Conservation (phyloP, 2,113 vertebrate species). For the Brienomyrus longianalis region DNA sequence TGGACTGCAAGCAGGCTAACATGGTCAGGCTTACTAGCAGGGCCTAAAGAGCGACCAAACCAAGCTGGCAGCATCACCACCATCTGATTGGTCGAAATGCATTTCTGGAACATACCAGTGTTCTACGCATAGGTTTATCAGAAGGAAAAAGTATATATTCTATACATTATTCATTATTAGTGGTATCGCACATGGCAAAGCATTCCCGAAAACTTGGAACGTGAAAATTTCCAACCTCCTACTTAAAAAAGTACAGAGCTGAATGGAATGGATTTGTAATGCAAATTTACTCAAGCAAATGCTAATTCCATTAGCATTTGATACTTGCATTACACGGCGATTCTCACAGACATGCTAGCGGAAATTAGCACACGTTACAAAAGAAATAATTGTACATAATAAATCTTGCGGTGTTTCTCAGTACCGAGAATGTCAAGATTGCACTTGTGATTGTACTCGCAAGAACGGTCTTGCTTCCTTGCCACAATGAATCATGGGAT, state of each 20-base stretch:
- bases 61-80: neutral
- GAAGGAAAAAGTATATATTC: neutral
- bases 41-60: neutral
- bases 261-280: neutral
- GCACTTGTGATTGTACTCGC: no score
- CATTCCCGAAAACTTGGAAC: neutral
- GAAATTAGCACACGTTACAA: neutral
- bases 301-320: neutral
- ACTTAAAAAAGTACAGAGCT: neutral
- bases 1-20: neutral
- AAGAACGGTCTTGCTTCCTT: no score
- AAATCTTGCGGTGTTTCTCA: neutral
- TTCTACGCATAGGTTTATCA: neutral
- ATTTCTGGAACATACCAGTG: neutral
- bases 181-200: neutral
- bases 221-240: neutral
- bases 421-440: no score
- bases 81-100: neutral
- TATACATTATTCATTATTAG: neutral
- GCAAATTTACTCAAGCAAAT: neutral
- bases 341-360: neutral
- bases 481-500: no score
- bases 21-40: neutral
- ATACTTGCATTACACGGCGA: neutral
- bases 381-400: neutral